Evolutionary conservation across 2,888 invertebrate species (phyloP).

Genomic region (Ctena decussata): DNA sequence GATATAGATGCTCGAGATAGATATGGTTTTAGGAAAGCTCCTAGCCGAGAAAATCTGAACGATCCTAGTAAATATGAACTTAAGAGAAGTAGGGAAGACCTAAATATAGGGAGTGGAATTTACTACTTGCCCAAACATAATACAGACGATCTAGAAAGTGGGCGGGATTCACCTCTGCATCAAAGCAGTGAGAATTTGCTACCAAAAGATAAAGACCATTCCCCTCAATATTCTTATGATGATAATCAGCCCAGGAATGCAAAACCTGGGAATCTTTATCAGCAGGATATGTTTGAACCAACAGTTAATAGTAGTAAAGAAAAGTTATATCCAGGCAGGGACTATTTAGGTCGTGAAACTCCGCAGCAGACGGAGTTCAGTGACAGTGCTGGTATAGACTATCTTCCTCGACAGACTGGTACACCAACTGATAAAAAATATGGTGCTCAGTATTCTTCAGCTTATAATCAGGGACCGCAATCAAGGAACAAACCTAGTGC

Average conservation of each 20-base stretch:
- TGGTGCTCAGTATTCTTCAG: not conserved
- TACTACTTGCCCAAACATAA: conserved; percentile 46
- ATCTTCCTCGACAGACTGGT: conserved; percentile 53
- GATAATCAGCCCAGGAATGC: not conserved
- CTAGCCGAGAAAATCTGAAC: conserved; percentile 52
- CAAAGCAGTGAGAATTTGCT: conserved; percentile 59
- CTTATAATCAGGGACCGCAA: not conserved
- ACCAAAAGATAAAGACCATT: conserved; percentile 42
- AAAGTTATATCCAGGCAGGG: conserved; percentile 34
- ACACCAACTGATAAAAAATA: conserved; percentile 40
- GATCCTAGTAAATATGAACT: conserved; percentile 29
- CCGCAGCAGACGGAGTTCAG: conserved; percentile 57
- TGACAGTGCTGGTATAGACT: conserved; percentile 55
- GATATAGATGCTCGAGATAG: conserved; percentile 39
- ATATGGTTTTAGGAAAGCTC: conserved; percentile 31
- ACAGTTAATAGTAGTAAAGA: conserved; percentile 38
- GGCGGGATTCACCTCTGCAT: conserved; percentile 55
- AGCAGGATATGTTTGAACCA: conserved; percentile 34
- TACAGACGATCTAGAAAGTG: conserved; percentile 35
- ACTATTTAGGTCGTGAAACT: conserved; percentile 52
- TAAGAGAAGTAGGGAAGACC: conserved; percentile 24
- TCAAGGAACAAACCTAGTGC: conserved; percentile 23
- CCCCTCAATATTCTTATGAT: conserved; percentile 9
- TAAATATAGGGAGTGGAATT: conserved; percentile 23
- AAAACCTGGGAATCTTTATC: conserved; percentile 37